These are phyloP conservation scores for Trematomus bernacchii DNA, from an alignment of 2,797 vertebrate species.

Conservation along the genomic window DNA sequence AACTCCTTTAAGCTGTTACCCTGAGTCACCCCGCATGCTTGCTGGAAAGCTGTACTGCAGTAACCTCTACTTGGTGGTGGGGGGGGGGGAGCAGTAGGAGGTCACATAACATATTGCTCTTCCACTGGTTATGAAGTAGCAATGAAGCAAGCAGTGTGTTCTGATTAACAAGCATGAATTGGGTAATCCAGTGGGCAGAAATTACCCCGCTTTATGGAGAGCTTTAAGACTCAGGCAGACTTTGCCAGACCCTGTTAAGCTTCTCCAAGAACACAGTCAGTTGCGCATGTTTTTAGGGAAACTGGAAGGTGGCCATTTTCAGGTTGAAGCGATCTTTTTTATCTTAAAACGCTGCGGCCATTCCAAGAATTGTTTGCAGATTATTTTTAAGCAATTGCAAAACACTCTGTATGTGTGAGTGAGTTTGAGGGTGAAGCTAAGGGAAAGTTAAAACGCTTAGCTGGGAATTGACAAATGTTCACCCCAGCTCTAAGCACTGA, in stretches of 20 bases:
- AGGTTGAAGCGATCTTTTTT: conserved; percentile 27
- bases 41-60: conserved; percentile 50
- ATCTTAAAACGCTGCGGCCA: conserved; percentile 22
- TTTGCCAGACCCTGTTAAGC: conserved; percentile 55
- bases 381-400: not conserved
- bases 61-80: conserved; percentile 54
- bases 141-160: conserved; percentile 48
- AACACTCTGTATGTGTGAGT: conserved; percentile 32
- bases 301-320: conserved; percentile 47
- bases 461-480: conserved; percentile 1
- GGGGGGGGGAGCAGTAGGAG: not conserved
- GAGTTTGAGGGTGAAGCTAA: conserved; percentile 18
- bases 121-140: conserved; percentile 55
- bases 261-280: conserved; percentile 41
- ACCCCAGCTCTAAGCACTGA: not conserved
- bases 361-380: conserved; percentile 45
- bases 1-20: conserved; percentile 60
- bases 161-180: conserved; percentile 60
- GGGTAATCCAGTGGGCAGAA: conserved; percentile 69
- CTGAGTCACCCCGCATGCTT: conserved; percentile 54
- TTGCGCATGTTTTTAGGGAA: conserved; percentile 54
- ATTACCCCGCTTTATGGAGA: conserved; percentile 67
- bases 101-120: conserved; percentile 44
- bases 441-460: not conserved
- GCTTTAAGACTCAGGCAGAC: conserved; percentile 40